Base-by-base conservation (phyloP, 2,888 invertebrate species). In the Steinernema carpocapsae region DNA sequence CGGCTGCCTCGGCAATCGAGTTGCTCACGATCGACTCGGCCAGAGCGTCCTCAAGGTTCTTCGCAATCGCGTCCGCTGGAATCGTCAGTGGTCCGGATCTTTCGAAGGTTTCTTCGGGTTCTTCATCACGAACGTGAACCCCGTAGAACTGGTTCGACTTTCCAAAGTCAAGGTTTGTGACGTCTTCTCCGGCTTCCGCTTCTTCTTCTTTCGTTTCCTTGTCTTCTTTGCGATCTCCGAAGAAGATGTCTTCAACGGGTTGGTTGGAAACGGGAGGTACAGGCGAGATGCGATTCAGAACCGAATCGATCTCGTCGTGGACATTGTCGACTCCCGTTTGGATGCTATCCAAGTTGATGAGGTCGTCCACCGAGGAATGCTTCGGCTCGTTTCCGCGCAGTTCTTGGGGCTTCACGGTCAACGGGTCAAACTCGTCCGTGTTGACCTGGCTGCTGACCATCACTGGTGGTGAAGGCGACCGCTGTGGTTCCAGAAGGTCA, bases 1-100 rank as follows among this genome's bases (percentile, higher is more conserved):
- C 72, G 10, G 48, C 48, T 12, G 72, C 52, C 26, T 51, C 43
- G n/a, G 71, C 43, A 43, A 71, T 71, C 4, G 51, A 51, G 72
- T 48, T 17, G 51, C 37, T 51, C 19, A 37, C 51, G 42, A 72
- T 42, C 4, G 19, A 26, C n/a, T 46, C 72, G 37, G 42, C 72
- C 72, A 72, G 32, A 19, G 48, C 46, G 71, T 64, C 70, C 29
- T 74, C 74, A 45, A 76, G 59, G 26, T 43, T 26, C 32, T 42
- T 32, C 24, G 71, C 4, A 17, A 64, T 3, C 6, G 52, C 79
- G 6, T 81, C 77, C 14, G 77, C 77, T 14, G 84, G 84, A 74
- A 84, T 84, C 7, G 83, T 84, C 46, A 84, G 74, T 6, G 84
- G 84, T 43, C 84, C 84, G 3, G 52, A 42, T 6, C 77, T 75